Percentiles rank a stretch among this genome's conserved stretches.
These are phyloP conservation scores for Syrista parreyssii DNA, from an alignment of 2,888 invertebrate species.

Conservation along the genomic window DNA sequence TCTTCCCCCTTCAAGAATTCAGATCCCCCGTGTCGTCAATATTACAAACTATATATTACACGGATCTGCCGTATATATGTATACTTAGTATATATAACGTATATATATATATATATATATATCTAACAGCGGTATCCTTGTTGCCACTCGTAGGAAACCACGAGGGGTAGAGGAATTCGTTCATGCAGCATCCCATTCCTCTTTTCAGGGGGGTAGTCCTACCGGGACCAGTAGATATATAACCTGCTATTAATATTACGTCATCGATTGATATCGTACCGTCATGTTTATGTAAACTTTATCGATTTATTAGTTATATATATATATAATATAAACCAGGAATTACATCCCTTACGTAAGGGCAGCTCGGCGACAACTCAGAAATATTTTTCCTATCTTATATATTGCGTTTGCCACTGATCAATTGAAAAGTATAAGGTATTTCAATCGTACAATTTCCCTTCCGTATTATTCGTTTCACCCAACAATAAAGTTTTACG, in stretches of 20 bases:
- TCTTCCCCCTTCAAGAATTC: slow-evolving; percentile 22
- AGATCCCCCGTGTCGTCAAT: slow-evolving; percentile 28
- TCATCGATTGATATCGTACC: slow-evolving; percentile 25
- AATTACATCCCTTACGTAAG: not conserved
- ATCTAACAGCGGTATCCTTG: not conserved
- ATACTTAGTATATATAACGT: not conserved
- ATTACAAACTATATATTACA: slow-evolving; percentile 29
- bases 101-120: not conserved
- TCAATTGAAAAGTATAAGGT: not conserved
- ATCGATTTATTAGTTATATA: slow-evolving; percentile 3
- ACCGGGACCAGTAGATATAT: not conserved
- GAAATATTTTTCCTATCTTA: not conserved
- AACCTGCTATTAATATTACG: slow-evolving; percentile 26
- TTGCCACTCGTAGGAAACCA: not conserved
- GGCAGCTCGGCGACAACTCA: not conserved
- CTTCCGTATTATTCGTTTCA: not conserved
- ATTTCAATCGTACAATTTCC: not conserved
- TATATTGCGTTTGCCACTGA: not conserved
- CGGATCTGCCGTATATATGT: not conserved
- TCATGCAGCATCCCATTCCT: slow-evolving; percentile 5
- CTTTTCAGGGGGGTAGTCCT: not conserved
- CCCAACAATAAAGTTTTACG: not conserved
- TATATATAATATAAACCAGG: not conserved
- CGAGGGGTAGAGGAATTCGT: slow-evolving; percentile 6
- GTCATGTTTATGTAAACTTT: not conserved